Base-by-base conservation (phyloP, 1,140 invertebrate species). In the Olivierus martensii region DNA sequence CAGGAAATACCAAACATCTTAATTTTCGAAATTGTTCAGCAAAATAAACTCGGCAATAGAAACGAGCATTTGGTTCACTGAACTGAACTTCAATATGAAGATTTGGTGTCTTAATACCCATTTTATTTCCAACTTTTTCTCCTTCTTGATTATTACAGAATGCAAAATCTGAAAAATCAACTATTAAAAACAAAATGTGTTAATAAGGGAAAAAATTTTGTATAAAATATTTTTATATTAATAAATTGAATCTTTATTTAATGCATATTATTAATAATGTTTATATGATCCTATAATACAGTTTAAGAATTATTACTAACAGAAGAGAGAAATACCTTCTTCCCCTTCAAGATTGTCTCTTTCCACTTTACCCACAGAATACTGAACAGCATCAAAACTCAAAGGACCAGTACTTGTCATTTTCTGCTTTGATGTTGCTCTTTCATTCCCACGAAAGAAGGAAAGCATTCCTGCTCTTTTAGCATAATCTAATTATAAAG, bases 31-130 rank as follows among this genome's bases (percentile, higher is more conserved):
- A 95, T 59, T 88, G 79, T 51, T 87, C 84, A 17, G 88, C 87
- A 71, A 84, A 88, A 63, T 81, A 86, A 17, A 92, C 77, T 59
- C 83, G 76, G 58, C 88, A 91, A 63, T 82, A 86, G 64, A 90
- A 92, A 62, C 82, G 82, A 12, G 81, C 78, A 22, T 74, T 77
- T 0, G 67, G 65, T 61, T 89, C 85, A 47, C 78, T 73, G 61
- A 87, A 87, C 52, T 85, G 78, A n/a, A 88, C 69, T 60, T 87
- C 79, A 36, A 89, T 76, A 59, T 86, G 81, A 51, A 60, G 48
- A 60, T 17, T 57, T 48, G 19, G 58, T 15, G 39, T 60, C 28
- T 28, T 28, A 28, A 9, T 28, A 6, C 28, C 28, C 36, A 14
- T 48, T 34, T 46, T 55, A 36, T 36, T 56, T 18, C 53, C 21